Conservation (phyloP, 2,113 vertebrate genomes). For the Corvus hawaiiensis region DNA sequence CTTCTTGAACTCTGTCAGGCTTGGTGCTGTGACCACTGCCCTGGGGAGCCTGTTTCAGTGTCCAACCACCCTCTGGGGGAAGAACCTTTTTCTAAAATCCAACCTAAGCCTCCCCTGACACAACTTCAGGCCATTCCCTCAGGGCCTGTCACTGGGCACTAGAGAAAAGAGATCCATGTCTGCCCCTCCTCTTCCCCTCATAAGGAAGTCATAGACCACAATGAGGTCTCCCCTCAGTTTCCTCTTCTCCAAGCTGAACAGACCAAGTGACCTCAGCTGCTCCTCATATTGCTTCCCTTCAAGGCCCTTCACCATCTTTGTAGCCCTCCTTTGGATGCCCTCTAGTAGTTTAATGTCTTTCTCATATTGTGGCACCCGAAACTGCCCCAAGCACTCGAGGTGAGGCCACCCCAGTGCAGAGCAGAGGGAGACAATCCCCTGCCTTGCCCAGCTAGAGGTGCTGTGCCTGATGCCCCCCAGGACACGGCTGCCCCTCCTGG, state of each 20-base stretch:
- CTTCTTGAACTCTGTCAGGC: neutral
- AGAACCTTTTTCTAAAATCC: neutral
- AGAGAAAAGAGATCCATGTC: neutral
- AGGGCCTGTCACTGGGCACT: neutral
- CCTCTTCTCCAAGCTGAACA: neutral
- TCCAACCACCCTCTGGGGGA: fast-evolving
- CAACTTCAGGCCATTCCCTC: neutral
- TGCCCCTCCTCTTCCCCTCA: neutral
- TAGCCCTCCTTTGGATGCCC: fast-evolving
- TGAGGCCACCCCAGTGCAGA: fast-evolving
- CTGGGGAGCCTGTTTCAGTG: neutral
- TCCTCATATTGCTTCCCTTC: fast-evolving
- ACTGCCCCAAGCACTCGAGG: fast-evolving
- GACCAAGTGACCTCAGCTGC: neutral
- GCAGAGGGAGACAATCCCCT: neutral
- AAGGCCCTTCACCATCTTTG: fast-evolving
- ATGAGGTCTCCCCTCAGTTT: neutral
- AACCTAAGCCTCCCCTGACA: fast-evolving
- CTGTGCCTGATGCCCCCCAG: neutral
- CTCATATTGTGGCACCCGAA: fast-evolving
- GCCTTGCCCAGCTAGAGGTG: fast-evolving
- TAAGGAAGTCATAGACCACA: fast-evolving
- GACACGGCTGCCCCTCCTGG: fast-evolving
- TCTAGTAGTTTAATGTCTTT: neutral
- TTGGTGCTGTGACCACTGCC: neutral